A percentile compares a stretch with the other conserved stretches of the same genome.
Evolutionary conservation across 1,140 invertebrate species (phyloP).

Genomic region (Heliconius melpomene): DNA sequence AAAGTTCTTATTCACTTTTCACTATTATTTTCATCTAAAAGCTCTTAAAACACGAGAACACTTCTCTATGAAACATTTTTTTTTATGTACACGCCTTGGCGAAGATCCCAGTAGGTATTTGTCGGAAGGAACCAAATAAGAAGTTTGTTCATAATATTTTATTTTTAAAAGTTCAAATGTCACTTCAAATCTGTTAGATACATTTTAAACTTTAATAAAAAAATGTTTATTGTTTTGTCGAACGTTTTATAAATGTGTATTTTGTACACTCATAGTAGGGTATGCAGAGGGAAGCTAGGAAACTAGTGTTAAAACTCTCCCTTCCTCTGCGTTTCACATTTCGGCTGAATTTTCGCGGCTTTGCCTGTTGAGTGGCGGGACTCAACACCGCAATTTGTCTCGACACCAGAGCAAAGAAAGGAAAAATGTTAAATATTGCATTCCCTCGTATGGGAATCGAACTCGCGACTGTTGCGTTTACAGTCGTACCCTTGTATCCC

Average conservation of each 20-base stretch:
- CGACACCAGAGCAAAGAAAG: too few species aligned
- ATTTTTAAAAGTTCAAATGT: constrained; percentile 40
- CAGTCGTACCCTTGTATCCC: too few species aligned
- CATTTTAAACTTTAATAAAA: not conserved
- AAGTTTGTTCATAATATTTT: constrained; percentile 53
- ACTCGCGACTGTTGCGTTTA: not conserved
- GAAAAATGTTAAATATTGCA: not conserved
- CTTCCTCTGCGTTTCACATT: accelerated
- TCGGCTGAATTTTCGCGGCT: too few species aligned
- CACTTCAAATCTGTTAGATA: constrained; percentile 34
- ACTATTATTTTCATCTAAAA: constrained; percentile 33
- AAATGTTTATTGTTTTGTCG: not conserved
- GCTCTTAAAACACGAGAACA: constrained; percentile 30
- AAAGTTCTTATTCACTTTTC: constrained; percentile 5
- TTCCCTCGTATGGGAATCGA: not conserved
- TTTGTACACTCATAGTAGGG: not conserved
- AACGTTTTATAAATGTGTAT: not conserved
- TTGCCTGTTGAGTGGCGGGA: not conserved
- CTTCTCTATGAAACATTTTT: constrained; percentile 35
- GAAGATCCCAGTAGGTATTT: constrained; percentile 53
- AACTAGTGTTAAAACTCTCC: too few species aligned
- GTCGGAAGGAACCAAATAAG: constrained; percentile 59
- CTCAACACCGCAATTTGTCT: not conserved
- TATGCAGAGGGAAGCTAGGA: too few species aligned
- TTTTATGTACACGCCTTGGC: constrained; percentile 36